phyloP scores from a whole-genome alignment of 2,797 vertebrate genomes.

The Oreonectes daqikongensis region DNA sequence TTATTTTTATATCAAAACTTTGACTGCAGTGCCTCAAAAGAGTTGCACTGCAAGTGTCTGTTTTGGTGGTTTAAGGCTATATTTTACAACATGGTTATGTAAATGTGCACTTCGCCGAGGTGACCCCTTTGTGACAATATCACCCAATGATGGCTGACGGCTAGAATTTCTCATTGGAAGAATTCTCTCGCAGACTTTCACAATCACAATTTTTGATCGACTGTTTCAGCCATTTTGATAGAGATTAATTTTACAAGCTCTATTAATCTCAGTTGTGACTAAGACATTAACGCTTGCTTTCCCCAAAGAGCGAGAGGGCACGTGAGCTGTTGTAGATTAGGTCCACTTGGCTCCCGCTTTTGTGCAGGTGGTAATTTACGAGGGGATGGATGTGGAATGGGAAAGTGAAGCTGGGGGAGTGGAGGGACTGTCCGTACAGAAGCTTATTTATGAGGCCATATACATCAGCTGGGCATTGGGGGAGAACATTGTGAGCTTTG shows the following conservation, averaged over 20 bases:
- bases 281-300: constrained; percentile 50
- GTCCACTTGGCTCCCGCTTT: constrained; percentile 30
- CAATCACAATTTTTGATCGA: constrained; percentile 20
- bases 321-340: constrained; percentile 56
- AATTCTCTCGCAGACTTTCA: background rate
- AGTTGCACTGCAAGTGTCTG: background rate
- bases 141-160: background rate
- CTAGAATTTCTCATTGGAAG: background rate
- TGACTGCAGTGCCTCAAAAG: constrained; percentile 24
- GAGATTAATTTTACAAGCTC: constrained; percentile 33
- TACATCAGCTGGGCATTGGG: constrained; percentile 51
- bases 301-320: constrained; percentile 25
- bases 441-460: constrained; percentile 50
- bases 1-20: constrained; percentile 9
- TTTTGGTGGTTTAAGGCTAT: background rate
- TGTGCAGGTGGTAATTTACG: constrained; percentile 48
- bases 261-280: constrained; percentile 50
- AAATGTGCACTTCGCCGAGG: constrained; percentile 12
- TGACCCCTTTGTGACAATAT: constrained; percentile 21
- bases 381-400: constrained; percentile 5
- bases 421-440: constrained; percentile 27
- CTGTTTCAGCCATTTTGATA: constrained; percentile 37
- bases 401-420: constrained; percentile 29
- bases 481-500: constrained; percentile 44
- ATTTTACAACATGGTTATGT: constrained; percentile 24